Evolutionary conservation across 1,140 invertebrate genomes (phyloP), one percentile per base, ranked within the genome.

Genomic region (Heliconius melpomene): DNA sequence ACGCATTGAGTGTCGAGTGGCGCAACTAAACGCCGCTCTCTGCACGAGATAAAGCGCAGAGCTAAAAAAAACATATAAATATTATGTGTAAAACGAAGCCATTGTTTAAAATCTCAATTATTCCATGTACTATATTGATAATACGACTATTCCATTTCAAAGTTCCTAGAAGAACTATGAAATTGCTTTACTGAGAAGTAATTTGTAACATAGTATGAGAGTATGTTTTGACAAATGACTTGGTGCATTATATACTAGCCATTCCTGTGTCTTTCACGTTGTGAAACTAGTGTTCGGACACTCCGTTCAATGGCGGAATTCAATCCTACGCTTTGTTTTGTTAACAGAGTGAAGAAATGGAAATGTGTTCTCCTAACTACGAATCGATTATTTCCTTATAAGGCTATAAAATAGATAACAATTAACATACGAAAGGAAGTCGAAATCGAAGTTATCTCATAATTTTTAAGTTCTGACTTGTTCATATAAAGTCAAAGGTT

Each of bases 131-230:
- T 60, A 60, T 3, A n/a, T 23, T 60, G 8, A 60, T 60, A 60
- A 60, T 60, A 66, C 60, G n/a, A 46, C 13, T 46, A 46, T 29
- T 7, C 9, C 26, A 66, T 23, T 66, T 29, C 11, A 66, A 66
- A 66, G 60, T 66, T 66, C 60, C 60, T 66, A 66, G 60, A 66
- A 66, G 60, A 66, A n/a, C 60, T 8, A 66, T 66, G 26, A 66
- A 66, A 29, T 66, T 66, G 60, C 29, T 26, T 66, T 66, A 66
- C 60, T 29, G n/a, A 66, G 60, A 66, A 66, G 13, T 29, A 26
- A 66, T 66, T 66, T 66, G 60, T 66, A 29, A 26, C 3, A 6
- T 66, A 9, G 57, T 66, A 26, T 66, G 13, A 29, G 23, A 66
- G 60, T 29, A 66, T 16, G 23, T 26, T 66, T 66, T 66, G 23